Conservation (phyloP, 2,797 vertebrate species). For the Fringilla coelebs region DNA sequence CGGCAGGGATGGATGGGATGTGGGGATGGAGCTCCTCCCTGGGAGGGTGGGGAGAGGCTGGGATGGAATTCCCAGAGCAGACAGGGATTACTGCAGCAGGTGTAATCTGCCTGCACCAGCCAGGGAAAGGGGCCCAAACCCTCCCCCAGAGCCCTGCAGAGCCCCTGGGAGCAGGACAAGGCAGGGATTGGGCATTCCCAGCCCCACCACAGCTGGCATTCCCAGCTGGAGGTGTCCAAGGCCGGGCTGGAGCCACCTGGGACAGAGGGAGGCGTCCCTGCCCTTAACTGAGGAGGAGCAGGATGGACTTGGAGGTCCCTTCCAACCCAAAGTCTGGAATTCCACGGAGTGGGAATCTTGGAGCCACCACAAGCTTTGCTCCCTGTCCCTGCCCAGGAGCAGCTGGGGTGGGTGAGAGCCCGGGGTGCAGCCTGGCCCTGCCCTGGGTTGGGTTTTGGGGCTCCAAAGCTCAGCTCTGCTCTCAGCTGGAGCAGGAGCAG, state of each 20-base stretch:
- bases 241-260: not conserved
- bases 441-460: not conserved
- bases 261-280: rapidly evolving
- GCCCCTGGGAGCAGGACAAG: no score
- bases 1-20: not conserved
- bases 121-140: no score
- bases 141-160: no score
- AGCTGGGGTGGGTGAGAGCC: not conserved
- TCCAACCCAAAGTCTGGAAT: not conserved
- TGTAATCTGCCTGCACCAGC: no score
- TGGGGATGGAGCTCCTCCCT: not conserved
- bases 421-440: rapidly evolving
- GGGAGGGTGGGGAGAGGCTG: not conserved
- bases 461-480: not conserved
- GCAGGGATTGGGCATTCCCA: no score
- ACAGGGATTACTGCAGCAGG: no score
- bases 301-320: not conserved
- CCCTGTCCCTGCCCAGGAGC: not conserved
- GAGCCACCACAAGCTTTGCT: not conserved
- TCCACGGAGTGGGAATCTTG: not conserved
- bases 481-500: not conserved
- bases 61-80: not conserved
- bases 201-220: no score
- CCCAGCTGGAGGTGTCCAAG: no score
- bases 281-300: not conserved